Percentiles rank a stretch among this genome's conserved stretches.
phyloP scores from a whole-genome alignment of 2,888 invertebrate genomes.

The Xanthorhoe designata region DNA sequence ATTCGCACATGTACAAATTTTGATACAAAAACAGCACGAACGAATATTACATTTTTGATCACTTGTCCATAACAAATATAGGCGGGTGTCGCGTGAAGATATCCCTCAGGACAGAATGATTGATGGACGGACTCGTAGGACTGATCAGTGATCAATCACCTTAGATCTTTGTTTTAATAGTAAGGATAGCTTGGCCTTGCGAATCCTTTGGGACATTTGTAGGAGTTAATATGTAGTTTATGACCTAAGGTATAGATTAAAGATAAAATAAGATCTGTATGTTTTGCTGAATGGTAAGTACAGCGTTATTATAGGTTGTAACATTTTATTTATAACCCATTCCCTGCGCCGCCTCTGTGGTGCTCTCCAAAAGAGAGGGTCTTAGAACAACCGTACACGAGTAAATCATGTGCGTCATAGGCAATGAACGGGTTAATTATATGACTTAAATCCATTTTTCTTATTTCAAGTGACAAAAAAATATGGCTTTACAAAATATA shows the following conservation, averaged over 20 bases:
- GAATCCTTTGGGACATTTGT: not conserved
- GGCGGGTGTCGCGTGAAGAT: constrained; percentile 55
- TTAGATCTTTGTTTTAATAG: constrained; percentile 34
- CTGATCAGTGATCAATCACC: constrained; percentile 73
- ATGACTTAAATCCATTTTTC: no score
- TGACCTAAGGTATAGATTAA: not conserved
- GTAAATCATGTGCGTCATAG: no score
- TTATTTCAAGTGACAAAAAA: no score
- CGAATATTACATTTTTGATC: constrained; percentile 8
- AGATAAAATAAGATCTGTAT: no score
- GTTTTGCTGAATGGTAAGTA: no score
- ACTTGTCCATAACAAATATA: constrained; percentile 47
- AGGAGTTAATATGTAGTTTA: not conserved
- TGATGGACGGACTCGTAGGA: constrained; percentile 57
- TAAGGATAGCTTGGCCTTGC: constrained; percentile 1
- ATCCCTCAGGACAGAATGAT: constrained; percentile 56
- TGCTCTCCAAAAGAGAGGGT: no score
- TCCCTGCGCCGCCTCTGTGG: no score
- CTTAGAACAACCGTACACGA: no score
- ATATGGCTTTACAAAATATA: no score
- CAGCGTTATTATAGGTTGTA: no score
- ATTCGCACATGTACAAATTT: not conserved
- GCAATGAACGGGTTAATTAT: no score
- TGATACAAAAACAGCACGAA: not conserved
- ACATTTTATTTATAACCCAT: no score